Evolutionary conservation across 92 coral and sea anemone genomes (phyloP).

Genomic region (Porites rus): DNA sequence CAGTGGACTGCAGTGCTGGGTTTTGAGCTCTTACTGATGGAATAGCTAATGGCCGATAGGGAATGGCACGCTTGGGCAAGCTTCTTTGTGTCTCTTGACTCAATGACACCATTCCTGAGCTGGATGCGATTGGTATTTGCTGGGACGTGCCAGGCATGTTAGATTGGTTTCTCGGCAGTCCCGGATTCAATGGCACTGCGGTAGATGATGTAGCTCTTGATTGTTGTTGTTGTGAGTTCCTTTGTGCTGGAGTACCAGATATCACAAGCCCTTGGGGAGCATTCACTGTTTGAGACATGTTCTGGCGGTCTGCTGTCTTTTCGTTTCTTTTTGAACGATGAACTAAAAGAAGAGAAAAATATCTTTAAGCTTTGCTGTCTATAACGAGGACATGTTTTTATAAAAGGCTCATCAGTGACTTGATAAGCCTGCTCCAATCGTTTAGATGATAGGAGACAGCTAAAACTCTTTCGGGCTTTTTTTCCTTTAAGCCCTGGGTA

Average conservation of each 20-base stretch:
- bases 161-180: too few relatives aligned
- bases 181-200: not conserved
- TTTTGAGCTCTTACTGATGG: conserved; percentile 2
- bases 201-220: not conserved
- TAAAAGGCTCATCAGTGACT: too few relatives aligned
- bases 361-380: not conserved
- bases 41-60: conserved; percentile 3
- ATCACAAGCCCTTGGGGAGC: not conserved
- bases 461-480: too few relatives aligned
- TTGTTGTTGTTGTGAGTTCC: not conserved
- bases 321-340: not conserved
- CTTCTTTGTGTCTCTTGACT: not conserved
- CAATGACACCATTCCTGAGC: too few relatives aligned
- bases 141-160: too few relatives aligned
- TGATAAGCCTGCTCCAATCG: too few relatives aligned
- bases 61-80: not conserved
- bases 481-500: too few relatives aligned
- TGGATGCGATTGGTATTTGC: too few relatives aligned
- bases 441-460: too few relatives aligned
- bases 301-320: not conserved
- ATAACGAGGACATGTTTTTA: not conserved
- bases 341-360: not conserved
- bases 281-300: not conserved
- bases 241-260: conserved; percentile 11
- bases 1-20: not conserved